These are phyloP conservation scores for Bujurquina vittata DNA, from an alignment of 2,113 vertebrate genomes.

Conservation along the genomic window DNA sequence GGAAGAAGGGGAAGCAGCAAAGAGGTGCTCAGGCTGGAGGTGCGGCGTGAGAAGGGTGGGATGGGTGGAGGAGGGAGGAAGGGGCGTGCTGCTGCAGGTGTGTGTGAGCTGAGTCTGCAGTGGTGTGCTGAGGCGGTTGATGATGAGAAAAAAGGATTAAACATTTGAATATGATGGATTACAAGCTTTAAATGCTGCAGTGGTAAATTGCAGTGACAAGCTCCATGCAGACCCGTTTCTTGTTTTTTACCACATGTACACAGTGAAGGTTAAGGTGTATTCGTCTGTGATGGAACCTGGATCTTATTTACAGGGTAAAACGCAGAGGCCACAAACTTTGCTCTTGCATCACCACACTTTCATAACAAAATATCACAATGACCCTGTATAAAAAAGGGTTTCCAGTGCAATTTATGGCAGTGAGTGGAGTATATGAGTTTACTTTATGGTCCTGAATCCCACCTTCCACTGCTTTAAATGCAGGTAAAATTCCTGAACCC, in stretches of 20 bases:
- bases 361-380: fast-evolving
- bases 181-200: background rate
- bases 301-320: fast-evolving
- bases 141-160: background rate
- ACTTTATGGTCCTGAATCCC: background rate
- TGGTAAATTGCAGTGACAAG: background rate
- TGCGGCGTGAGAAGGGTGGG: conserved; percentile 32
- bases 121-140: background rate
- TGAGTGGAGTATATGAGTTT: background rate
- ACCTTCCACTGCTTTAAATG: background rate
- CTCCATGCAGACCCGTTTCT: no score
- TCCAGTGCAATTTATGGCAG: background rate
- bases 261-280: background rate
- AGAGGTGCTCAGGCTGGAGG: conserved; percentile 59
- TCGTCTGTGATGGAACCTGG: fast-evolving
- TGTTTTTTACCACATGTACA: no score
- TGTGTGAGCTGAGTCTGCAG: background rate
- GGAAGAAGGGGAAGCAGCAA: conserved; percentile 59
- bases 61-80: background rate
- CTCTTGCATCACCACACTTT: background rate
- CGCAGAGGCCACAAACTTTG: background rate
- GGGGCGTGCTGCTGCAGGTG: background rate
- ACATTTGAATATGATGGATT: background rate
- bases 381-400: background rate
- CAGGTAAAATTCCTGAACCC: background rate